Evolutionary conservation across 2,888 invertebrate species (phyloP), one percentile per base, ranked within the genome.

Genomic region (Sepioteuthis lessoniana): DNA sequence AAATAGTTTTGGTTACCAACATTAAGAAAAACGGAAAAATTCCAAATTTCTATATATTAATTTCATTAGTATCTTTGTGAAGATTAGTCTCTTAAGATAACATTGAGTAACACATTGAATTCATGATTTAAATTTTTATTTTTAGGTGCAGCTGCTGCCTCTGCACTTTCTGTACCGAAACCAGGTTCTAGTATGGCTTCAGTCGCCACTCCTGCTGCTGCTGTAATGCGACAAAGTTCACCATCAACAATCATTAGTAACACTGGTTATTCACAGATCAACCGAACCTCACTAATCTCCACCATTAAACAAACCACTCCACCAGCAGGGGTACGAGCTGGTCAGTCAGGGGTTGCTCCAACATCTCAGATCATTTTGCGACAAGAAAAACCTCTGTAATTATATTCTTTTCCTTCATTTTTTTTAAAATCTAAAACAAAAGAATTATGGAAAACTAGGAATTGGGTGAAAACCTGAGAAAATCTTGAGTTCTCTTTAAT

Each of bases 91-190:
- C 13, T 47, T 47, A 1, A 25, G 21, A 25, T 25, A 55, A 55
- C 5, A 55, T 55, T 21, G 21, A 55, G 25, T 55, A 21, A 55
- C 55, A 55, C 21, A 21, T 25, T 55, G 21, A 0, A 55, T 55
- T 25, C 25, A 3, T 55, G 31, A n/a, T 25, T 38, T 42, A 13
- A 1, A 25, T 91, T 38, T 31, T 16, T 47, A 0, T 92, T 46
- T n/a, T 19, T 21, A 92, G 92, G 92, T 92, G 92, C 92, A 92
- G 92, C 92, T n/a, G 92, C 92, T 46, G 92, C 92, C 7, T 92
- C 92, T 46, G 92, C 92, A 5, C 92, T 92, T n/a, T 92, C 92
- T 92, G 92, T 92, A n/a, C 92, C 92, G 8, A 92, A 92, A 92
- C 92, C 92, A 42, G 46, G 92, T 92, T 92, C 92, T 0, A 92